A percentile compares a stretch with the other conserved stretches of the same genome.
These are phyloP conservation scores for Pithys albifrons DNA, from an alignment of 2,113 vertebrate genomes.

Conservation along the genomic window DNA sequence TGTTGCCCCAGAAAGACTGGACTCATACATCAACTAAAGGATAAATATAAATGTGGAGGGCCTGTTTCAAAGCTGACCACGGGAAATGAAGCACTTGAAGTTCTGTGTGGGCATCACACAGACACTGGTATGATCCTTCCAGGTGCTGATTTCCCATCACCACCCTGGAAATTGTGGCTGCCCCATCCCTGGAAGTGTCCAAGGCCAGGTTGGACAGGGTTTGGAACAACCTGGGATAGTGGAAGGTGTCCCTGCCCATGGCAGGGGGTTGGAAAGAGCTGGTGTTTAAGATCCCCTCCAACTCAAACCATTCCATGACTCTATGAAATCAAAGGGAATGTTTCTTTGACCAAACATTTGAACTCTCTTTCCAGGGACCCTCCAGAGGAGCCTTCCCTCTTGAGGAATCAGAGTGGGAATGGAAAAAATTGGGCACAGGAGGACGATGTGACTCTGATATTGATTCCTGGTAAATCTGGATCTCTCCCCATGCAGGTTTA, in stretches of 20 bases:
- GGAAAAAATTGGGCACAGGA: fast-evolving
- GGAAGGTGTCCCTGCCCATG: neutral
- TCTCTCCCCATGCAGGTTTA: neutral
- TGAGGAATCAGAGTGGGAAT: neutral
- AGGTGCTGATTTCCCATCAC: neutral
- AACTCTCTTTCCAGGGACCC: neutral
- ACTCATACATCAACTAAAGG: neutral
- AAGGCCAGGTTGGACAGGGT: neutral
- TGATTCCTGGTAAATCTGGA: neutral
- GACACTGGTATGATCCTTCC: neutral
- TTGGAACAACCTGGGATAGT: neutral
- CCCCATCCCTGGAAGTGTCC: neutral
- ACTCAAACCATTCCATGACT: neutral
- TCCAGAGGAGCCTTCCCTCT: neutral
- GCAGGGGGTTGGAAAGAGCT: neutral
- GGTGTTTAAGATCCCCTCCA: neutral
- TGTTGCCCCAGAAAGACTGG: neutral
- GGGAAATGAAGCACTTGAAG: neutral
- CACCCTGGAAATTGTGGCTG: neutral
- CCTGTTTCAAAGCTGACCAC: neutral
- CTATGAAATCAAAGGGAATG: neutral
- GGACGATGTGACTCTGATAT: neutral
- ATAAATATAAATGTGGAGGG: neutral
- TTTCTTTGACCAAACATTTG: neutral
- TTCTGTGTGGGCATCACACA: neutral